These are phyloP conservation scores for Aplysina aerophoba DNA, from an alignment of 37 sponge, comb jelly and placozoan species.

Conservation along the genomic window DNA sequence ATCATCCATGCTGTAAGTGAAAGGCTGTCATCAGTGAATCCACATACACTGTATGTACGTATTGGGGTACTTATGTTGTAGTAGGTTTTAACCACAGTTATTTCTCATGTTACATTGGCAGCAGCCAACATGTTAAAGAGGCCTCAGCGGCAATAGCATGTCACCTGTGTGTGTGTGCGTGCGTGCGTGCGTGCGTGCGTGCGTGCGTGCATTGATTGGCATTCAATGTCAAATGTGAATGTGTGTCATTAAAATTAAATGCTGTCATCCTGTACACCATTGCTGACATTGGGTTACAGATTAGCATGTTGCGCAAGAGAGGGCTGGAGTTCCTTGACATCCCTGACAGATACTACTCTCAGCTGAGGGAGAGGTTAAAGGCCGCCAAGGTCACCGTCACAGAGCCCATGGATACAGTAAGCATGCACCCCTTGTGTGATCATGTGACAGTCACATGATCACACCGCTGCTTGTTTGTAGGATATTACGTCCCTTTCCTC, in stretches of 20 bases:
- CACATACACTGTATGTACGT: background rate
- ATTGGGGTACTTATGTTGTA: background rate
- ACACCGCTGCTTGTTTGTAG: too few species aligned
- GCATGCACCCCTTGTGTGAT: background rate
- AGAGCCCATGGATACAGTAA: slow-evolving; percentile 76
- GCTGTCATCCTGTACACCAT: background rate
- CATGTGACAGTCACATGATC: too few species aligned
- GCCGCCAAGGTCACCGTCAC: slow-evolving; percentile 80
- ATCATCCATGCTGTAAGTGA: slow-evolving; percentile 81
- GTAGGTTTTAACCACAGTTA: too few species aligned
- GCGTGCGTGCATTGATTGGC: too few species aligned
- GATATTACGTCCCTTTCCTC: background rate
- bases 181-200: background rate
- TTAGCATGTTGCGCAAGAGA: slow-evolving; percentile 77
- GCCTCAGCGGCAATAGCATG: too few species aligned
- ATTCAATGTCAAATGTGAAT: too few species aligned
- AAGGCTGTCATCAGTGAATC: background rate
- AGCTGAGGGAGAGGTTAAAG: slow-evolving; percentile 83
- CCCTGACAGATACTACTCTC: slow-evolving; percentile 86
- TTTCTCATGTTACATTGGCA: too few species aligned
- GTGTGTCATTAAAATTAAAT: too few species aligned
- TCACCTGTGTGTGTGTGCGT: slow-evolving; percentile 7
- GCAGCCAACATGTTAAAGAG: too few species aligned
- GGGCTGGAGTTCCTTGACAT: slow-evolving; percentile 90
- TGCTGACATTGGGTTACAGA: slow-evolving; percentile 41